phyloP scores from a whole-genome alignment of 2,113 vertebrate genomes.

The Spilogale gracilis region DNA sequence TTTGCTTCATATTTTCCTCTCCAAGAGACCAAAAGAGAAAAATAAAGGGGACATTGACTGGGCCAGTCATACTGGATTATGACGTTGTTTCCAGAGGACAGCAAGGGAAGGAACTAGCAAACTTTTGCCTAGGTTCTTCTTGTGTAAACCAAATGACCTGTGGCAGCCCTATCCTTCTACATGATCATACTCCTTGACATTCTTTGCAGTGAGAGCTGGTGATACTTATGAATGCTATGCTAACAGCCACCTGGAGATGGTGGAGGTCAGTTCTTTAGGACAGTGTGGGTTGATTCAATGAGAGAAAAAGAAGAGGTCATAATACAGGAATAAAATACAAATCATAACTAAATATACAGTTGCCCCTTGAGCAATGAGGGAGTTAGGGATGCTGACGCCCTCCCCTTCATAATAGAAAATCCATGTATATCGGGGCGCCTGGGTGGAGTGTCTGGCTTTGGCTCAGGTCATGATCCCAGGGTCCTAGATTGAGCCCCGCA shows the following conservation, averaged over 20 bases:
- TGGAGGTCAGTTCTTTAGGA: background rate
- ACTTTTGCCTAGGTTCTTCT: background rate
- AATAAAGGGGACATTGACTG: background rate
- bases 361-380: background rate
- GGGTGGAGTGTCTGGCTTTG: background rate
- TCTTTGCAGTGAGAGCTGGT: background rate
- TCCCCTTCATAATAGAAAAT: background rate
- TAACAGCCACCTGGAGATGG: background rate
- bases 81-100: background rate
- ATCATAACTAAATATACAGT: background rate
- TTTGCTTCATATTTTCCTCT: slow-evolving; percentile 36
- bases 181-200: background rate
- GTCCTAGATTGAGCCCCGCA: too few relatives aligned
- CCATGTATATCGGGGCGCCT: background rate
- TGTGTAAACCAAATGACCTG: background rate
- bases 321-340: background rate
- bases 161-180: background rate
- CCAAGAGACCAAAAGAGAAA: background rate
- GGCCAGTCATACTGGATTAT: background rate
- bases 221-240: background rate
- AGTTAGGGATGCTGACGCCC: background rate
- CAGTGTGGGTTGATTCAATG: background rate
- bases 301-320: background rate
- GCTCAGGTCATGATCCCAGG: background rate
- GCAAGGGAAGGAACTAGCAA: background rate